Conservation (phyloP, 2,888 invertebrate genomes). For the Hydrotaea diabolus region DNA sequence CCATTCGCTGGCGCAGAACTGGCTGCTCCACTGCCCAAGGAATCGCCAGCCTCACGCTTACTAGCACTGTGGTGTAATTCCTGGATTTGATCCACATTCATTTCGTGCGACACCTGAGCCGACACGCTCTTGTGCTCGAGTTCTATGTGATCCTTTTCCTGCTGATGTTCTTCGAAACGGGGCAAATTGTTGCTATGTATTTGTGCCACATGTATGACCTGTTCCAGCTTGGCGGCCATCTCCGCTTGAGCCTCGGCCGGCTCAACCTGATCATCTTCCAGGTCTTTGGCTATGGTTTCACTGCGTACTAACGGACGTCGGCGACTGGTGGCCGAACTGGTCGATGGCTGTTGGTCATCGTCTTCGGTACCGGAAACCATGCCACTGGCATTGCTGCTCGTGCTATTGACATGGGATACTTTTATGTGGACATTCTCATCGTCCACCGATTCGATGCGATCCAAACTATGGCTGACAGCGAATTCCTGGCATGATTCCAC, state of each 20-base stretch:
- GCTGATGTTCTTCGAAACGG: background rate
- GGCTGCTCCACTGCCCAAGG: background rate
- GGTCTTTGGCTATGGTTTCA: constrained; percentile 76
- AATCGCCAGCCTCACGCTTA: background rate
- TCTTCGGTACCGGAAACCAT: background rate
- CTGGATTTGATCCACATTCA: constrained; percentile 6
- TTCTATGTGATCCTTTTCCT: background rate
- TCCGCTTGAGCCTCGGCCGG: constrained; percentile 25
- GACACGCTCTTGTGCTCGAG: constrained; percentile 18
- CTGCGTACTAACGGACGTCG: constrained; percentile 76
- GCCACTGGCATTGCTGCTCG: constrained; percentile 11
- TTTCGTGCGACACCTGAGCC: constrained; percentile 24
- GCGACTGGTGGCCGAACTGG: constrained; percentile 48
- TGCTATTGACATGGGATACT: constrained; percentile 45
- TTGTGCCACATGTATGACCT: constrained; percentile 56
- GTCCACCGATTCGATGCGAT: constrained; percentile 74
- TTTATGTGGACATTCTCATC: constrained; percentile 73
- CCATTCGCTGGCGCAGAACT: background rate
- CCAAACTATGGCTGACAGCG: constrained; percentile 63
- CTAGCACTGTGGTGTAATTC: background rate
- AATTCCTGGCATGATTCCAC: background rate
- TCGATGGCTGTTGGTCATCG: constrained; percentile 29
- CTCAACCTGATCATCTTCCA: constrained; percentile 71
- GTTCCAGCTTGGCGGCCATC: constrained; percentile 28
- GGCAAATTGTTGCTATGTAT: constrained; percentile 35